phyloP scores from a whole-genome alignment of 2,888 invertebrate genomes.

The Netelia fuscicornis region DNA sequence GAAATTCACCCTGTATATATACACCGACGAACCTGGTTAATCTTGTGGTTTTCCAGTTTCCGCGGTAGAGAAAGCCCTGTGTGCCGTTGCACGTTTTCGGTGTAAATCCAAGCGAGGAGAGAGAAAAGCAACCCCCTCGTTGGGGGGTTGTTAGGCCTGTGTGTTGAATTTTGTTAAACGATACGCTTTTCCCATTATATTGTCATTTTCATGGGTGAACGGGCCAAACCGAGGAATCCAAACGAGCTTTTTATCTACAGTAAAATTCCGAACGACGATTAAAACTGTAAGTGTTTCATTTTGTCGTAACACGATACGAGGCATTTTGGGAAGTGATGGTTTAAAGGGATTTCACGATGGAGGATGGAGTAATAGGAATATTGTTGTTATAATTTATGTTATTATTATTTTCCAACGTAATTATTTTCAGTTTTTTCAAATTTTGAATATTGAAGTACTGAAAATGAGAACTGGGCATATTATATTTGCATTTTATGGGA shows the following conservation, averaged over 20 bases:
- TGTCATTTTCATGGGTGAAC: slow-evolving; percentile 7
- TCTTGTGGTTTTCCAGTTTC: slow-evolving; percentile 58
- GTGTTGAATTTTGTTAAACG: slow-evolving; percentile 36
- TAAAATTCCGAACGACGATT: not conserved
- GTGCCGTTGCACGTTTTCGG: slow-evolving; percentile 9
- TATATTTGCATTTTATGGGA: too few species aligned
- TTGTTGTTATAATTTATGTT: not conserved
- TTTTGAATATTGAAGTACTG: too few species aligned
- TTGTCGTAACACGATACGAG: not conserved
- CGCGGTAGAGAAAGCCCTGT: slow-evolving; percentile 1
- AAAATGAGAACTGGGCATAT: too few species aligned
- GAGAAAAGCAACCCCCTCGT: not conserved
- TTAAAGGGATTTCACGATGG: not conserved
- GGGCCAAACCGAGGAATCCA: not conserved
- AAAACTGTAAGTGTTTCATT: not conserved
- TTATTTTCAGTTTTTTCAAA: not conserved
- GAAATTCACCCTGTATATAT: not conserved
- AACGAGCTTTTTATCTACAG: not conserved
- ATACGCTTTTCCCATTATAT: slow-evolving; percentile 20
- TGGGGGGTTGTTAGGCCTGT: not conserved
- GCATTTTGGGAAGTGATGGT: not conserved
- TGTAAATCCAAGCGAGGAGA: slow-evolving; percentile 24
- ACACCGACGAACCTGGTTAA: slow-evolving; percentile 22
- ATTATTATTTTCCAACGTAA: not conserved
- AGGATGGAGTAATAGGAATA: not conserved